Conservation (phyloP, 1,140 invertebrate genomes). For the Drosophila lini region DNA sequence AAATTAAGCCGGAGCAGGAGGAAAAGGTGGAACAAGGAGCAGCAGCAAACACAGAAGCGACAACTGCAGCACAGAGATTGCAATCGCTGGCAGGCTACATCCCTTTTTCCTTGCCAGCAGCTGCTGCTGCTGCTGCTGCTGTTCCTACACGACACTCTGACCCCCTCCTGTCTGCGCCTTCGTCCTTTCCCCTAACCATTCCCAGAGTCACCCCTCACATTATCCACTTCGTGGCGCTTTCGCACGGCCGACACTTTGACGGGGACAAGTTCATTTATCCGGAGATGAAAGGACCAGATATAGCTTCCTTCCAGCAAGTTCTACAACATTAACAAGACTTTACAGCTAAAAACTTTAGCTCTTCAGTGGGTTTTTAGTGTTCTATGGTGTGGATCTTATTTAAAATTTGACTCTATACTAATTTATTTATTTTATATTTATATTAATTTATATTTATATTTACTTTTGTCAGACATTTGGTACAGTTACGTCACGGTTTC, state of each 20-base stretch:
- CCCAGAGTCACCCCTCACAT: constrained; percentile 8
- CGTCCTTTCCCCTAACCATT: neutral
- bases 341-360: neutral
- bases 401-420: neutral
- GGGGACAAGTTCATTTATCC: constrained; percentile 74
- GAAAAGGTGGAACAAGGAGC: constrained; percentile 6
- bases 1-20: constrained; percentile 58
- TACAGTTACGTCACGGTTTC: too few relatives aligned
- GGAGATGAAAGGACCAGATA: constrained; percentile 18
- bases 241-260: constrained; percentile 68
- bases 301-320: neutral
- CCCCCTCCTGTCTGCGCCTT: neutral
- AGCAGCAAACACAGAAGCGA: constrained; percentile 36
- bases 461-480: too few relatives aligned
- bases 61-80: constrained; percentile 63
- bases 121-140: constrained; percentile 40
- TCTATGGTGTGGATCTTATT: rapidly evolving
- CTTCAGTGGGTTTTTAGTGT: neutral
- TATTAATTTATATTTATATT: too few relatives aligned
- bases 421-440: too few relatives aligned
- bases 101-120: constrained; percentile 36
- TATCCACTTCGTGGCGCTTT: constrained; percentile 48
- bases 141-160: constrained; percentile 62
- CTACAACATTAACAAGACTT: neutral
- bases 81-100: constrained; percentile 65